Conservation (phyloP, 2,113 vertebrate genomes). For the Rhizomys pruinosus region DNA sequence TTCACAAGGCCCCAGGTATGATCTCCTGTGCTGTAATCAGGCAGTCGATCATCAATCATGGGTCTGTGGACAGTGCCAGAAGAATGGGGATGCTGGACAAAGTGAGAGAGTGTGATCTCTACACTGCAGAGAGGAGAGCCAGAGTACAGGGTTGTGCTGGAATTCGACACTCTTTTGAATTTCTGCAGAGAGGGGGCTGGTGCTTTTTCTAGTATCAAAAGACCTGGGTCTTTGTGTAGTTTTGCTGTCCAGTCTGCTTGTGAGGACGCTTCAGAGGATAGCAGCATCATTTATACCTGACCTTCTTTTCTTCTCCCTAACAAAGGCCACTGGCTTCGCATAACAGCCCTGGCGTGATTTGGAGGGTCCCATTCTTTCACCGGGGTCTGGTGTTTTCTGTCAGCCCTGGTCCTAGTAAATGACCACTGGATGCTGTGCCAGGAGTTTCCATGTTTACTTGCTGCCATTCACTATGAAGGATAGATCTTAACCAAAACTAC, state of each 20-base stretch:
- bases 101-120: background rate
- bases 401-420: background rate
- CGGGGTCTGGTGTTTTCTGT: background rate
- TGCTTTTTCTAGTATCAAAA: too few relatives aligned
- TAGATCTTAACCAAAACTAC: background rate
- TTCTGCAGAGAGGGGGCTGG: accelerated
- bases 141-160: background rate
- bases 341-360: accelerated
- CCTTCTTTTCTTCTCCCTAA: background rate
- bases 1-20: background rate
- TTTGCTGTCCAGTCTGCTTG: background rate
- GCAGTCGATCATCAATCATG: background rate
- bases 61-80: background rate
- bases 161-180: too few relatives aligned
- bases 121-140: background rate
- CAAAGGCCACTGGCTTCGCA: background rate
- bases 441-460: background rate
- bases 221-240: background rate
- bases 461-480: background rate
- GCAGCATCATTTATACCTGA: accelerated
- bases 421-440: background rate
- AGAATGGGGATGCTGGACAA: background rate
- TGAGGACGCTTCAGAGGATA: background rate
- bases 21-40: background rate
- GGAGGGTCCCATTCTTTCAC: background rate